phyloP scores from a whole-genome alignment of 53 echinoderm and acorn worm species.

The Pentamera pediparva region DNA sequence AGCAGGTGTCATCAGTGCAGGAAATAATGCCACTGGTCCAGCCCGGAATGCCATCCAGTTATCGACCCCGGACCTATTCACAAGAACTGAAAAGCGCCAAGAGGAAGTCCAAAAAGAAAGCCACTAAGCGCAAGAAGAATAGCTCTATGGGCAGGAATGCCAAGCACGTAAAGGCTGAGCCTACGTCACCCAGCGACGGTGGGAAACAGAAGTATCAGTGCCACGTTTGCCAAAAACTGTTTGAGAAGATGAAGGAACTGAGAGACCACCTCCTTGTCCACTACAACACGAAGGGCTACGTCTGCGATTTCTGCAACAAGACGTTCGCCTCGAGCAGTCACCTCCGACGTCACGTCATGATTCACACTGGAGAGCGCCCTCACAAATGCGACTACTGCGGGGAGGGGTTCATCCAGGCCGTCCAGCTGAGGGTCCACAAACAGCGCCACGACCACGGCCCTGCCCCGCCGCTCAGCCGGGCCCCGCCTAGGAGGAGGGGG shows the following conservation, averaged over 20 bases:
- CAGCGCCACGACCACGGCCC: constrained; percentile 25
- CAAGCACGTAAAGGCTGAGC: not conserved
- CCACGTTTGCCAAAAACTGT: constrained; percentile 24
- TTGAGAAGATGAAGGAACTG: constrained; percentile 34
- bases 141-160: not conserved
- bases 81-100: constrained; percentile 22
- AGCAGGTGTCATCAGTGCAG: not conserved
- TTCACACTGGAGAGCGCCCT: constrained; percentile 30
- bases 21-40: not conserved
- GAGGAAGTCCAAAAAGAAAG: constrained; percentile 6
- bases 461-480: constrained; percentile 13
- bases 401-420: constrained; percentile 33
- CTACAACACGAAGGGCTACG: constrained; percentile 33
- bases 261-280: constrained; percentile 26
- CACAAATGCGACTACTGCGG: constrained; percentile 33
- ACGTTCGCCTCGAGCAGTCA: constrained; percentile 27
- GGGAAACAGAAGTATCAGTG: constrained; percentile 20
- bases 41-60: constrained; percentile 15
- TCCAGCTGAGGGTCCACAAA: constrained; percentile 33
- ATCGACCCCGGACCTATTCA: constrained; percentile 23
- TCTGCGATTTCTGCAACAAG: constrained; percentile 36
- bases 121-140: not conserved
- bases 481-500: constrained; percentile 25
- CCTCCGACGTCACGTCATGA: constrained; percentile 28
- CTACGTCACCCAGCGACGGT: not conserved